A percentile compares a stretch with the other conserved stretches of the same genome.
phyloP scores from a whole-genome alignment of 2,113 vertebrate species.

The Pandion haliaetus region DNA sequence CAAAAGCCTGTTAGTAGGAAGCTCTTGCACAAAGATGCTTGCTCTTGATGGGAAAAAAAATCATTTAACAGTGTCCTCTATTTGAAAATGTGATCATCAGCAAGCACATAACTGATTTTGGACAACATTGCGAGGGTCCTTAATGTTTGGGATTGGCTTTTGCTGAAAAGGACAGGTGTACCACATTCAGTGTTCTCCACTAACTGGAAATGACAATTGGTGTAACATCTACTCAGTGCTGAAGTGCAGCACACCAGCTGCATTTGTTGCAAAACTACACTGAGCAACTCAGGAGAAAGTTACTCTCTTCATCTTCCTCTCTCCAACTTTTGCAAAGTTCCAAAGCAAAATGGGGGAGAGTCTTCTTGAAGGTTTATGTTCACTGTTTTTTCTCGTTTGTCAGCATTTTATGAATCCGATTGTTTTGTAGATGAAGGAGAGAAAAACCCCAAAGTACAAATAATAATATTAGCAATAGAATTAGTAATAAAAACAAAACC shows the following conservation, averaged over 20 bases:
- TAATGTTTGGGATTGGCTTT: background rate
- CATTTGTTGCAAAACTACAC: background rate
- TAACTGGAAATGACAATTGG: background rate
- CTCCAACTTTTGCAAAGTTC: background rate
- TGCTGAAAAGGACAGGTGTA: background rate
- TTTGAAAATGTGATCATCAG: background rate
- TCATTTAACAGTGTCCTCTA: background rate
- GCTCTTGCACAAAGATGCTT: background rate
- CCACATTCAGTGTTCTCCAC: background rate
- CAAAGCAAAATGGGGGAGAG: background rate
- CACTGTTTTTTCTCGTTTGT: background rate
- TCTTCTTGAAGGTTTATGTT: background rate
- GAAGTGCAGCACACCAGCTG: background rate
- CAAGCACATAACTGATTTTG: background rate
- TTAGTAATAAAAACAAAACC: background rate
- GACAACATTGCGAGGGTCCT: background rate
- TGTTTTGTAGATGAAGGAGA: background rate
- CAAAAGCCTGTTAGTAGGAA: background rate
- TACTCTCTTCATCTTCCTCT: background rate
- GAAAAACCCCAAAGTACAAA: accelerated
- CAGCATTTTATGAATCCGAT: background rate
- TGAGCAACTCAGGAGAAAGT: background rate
- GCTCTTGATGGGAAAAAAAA: background rate
- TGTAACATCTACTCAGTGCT: background rate
- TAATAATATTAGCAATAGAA: background rate